Evolutionary conservation across 2,888 invertebrate genomes (phyloP).

Genomic region (Tinea pellionella): DNA sequence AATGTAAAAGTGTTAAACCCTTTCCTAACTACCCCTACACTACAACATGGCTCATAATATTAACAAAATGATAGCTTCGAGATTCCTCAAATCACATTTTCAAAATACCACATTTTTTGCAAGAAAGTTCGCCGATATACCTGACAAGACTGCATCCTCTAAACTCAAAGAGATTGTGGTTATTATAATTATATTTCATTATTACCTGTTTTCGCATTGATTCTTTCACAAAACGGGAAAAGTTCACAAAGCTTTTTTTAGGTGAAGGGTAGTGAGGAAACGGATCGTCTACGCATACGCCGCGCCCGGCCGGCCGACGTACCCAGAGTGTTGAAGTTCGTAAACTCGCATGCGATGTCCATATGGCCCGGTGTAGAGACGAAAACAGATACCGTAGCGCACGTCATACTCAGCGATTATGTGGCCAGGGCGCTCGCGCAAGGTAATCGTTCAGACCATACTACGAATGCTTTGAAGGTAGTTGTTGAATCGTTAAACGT

Average conservation of each 20-base stretch:
- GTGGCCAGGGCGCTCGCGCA: slow-evolving; percentile 49
- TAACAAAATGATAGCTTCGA: background rate
- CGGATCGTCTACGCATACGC: slow-evolving; percentile 43
- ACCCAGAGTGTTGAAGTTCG: slow-evolving; percentile 48
- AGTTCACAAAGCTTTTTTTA: no score
- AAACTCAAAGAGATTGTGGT: background rate
- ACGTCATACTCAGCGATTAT: slow-evolving; percentile 43
- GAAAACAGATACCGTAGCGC: slow-evolving; percentile 22
- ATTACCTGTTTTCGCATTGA: no score
- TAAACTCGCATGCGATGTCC: slow-evolving; percentile 38
- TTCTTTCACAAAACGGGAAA: no score
- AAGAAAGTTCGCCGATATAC: background rate
- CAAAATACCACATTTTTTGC: background rate
- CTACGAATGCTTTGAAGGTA: background rate
- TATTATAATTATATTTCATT: no score
- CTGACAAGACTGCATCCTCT: background rate
- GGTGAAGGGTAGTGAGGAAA: slow-evolving; percentile 42
- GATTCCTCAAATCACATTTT: background rate
- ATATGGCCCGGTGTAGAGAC: slow-evolving; percentile 42
- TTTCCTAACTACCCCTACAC: background rate
- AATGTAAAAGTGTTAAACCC: background rate
- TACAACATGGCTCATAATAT: background rate
- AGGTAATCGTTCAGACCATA: slow-evolving; percentile 27
- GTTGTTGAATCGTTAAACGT: background rate
- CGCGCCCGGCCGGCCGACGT: slow-evolving; percentile 47